Evolutionary conservation across 2,797 vertebrate species (phyloP).

Genomic region (Esox masquinongy): DNA sequence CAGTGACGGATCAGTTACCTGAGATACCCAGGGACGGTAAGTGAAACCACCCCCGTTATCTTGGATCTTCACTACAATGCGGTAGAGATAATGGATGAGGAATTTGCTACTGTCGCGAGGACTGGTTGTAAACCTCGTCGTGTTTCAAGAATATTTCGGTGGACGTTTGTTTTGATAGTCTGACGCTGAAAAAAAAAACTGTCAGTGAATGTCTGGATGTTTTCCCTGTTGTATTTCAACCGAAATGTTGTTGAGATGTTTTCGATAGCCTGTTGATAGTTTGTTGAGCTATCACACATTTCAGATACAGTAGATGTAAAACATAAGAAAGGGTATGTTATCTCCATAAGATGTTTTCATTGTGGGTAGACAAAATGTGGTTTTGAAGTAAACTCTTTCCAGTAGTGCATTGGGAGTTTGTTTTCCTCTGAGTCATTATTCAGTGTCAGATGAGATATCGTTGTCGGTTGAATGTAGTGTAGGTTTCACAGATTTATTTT

Average conservation of each 20-base stretch:
- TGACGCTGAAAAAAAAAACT: background rate
- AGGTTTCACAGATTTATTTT: too few relatives aligned
- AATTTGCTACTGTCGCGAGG: background rate
- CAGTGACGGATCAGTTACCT: slow-evolving; percentile 59
- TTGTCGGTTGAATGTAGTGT: too few relatives aligned
- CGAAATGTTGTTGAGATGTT: background rate
- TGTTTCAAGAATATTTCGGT: background rate
- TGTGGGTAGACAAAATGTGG: slow-evolving; percentile 10
- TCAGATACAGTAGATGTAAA: background rate
- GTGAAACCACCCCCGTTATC: slow-evolving; percentile 27
- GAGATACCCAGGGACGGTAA: slow-evolving; percentile 65
- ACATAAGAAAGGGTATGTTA: background rate
- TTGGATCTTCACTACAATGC: slow-evolving; percentile 32
- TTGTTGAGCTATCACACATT: background rate
- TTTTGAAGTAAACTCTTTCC: slow-evolving; percentile 6
- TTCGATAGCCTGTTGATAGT: background rate
- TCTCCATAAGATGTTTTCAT: background rate
- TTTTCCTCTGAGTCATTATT: background rate
- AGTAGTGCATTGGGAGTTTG: background rate
- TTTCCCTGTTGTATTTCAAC: background rate
- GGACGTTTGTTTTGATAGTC: too few relatives aligned
- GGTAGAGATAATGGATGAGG: slow-evolving; percentile 36
- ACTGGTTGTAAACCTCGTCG: background rate
- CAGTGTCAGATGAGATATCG: background rate
- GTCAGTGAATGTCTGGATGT: background rate